phyloP scores from a whole-genome alignment of 2,888 invertebrate species.

The Hypena proboscidalis region DNA sequence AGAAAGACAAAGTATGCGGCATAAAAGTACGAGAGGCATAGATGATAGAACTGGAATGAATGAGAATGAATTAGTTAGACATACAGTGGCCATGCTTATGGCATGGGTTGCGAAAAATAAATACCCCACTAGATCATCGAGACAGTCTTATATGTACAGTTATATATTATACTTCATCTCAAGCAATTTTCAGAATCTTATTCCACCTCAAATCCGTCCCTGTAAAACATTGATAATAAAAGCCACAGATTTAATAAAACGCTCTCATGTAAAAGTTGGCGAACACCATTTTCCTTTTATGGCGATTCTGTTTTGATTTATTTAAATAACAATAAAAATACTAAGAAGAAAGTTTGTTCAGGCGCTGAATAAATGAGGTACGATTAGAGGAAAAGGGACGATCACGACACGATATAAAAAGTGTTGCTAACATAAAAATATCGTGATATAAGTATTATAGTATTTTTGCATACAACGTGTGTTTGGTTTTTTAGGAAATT shows the following conservation, averaged over 20 bases:
- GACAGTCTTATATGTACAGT: no score
- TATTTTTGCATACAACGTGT: no score
- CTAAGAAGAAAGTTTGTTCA: constrained; percentile 30
- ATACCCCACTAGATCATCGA: no score
- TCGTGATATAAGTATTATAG: not conserved
- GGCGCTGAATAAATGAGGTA: constrained; percentile 11
- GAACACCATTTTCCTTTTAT: constrained; percentile 53
- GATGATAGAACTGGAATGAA: no score
- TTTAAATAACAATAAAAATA: constrained; percentile 55
- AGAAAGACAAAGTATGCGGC: no score
- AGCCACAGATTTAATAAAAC: constrained; percentile 42
- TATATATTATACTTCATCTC: no score
- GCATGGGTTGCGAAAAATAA: no score
- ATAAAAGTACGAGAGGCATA: no score
- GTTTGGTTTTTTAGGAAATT: no score
- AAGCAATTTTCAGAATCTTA: no score
- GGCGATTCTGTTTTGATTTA: constrained; percentile 45
- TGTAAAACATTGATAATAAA: constrained; percentile 37
- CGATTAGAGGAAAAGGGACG: constrained; percentile 9
- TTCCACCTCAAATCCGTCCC: constrained; percentile 14
- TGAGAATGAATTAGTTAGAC: no score
- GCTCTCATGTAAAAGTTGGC: constrained; percentile 36
- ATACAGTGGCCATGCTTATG: no score
- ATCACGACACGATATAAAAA: constrained; percentile 15
- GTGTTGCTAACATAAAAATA: not conserved